phyloP scores from a whole-genome alignment of 2,797 vertebrate species.

The Helicolenus hilgendorfi region DNA sequence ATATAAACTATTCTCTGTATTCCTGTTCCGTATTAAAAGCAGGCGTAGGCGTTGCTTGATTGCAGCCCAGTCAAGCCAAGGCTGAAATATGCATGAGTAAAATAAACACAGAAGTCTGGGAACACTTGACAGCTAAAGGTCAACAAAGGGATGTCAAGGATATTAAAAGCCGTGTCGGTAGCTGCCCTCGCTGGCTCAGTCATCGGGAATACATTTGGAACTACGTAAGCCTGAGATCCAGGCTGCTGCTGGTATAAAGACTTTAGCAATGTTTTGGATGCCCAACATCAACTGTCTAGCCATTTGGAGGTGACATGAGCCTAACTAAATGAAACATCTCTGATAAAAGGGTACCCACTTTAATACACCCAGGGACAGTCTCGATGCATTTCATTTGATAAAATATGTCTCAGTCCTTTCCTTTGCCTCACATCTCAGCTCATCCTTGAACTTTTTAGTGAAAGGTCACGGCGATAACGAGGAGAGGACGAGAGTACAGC shows the following conservation, averaged over 20 bases:
- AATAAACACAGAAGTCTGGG: neutral
- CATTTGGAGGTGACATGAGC: neutral
- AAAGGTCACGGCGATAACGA: slow-evolving; percentile 4
- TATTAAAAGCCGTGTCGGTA: neutral
- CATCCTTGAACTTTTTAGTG: neutral
- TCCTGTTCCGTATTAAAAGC: neutral
- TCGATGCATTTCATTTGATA: neutral
- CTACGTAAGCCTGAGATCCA: neutral
- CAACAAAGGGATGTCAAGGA: neutral
- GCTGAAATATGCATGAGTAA: neutral
- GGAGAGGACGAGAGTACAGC: neutral
- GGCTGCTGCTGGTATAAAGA: neutral
- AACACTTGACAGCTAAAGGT: neutral
- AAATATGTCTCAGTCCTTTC: neutral
- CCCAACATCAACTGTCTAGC: neutral
- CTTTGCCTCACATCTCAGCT: neutral
- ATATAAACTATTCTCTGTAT: neutral
- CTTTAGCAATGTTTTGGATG: neutral
- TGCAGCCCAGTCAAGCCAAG: neutral
- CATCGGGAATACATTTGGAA: neutral
- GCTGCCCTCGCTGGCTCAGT: neutral
- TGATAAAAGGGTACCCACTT: neutral
- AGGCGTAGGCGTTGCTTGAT: neutral
- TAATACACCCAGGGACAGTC: neutral
- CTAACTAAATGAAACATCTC: neutral